phyloP scores from a whole-genome alignment of 2,113 vertebrate genomes.

The Oenanthe melanoleuca region DNA sequence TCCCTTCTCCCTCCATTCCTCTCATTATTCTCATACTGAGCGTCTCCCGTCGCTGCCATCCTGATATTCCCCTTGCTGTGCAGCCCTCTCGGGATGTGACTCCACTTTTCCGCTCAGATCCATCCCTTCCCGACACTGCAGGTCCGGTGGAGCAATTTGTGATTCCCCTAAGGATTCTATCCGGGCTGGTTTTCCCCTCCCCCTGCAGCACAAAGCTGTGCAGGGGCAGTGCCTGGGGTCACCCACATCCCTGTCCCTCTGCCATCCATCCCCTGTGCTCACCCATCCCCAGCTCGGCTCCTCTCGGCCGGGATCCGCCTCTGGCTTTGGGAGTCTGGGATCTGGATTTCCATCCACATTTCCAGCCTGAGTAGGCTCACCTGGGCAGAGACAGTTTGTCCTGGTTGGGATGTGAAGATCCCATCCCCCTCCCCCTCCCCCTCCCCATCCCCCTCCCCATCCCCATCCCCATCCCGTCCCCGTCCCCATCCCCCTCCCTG shows the following conservation, averaged over 20 bases:
- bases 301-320: fast-evolving
- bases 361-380: background rate
- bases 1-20: background rate
- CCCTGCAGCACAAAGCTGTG: background rate
- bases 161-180: background rate
- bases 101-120: background rate
- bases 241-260: background rate
- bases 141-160: background rate
- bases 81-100: background rate
- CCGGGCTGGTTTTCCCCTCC: background rate
- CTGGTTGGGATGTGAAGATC: background rate
- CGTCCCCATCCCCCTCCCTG: too few species aligned
- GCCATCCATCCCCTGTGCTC: background rate
- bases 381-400: background rate
- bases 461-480: too few species aligned
- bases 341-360: background rate
- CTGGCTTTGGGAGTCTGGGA: background rate
- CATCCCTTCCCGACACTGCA: fast-evolving
- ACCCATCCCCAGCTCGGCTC: background rate
- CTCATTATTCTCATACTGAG: background rate
- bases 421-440: background rate
- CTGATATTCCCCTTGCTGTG: background rate
- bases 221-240: background rate
- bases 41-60: background rate
- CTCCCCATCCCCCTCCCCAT: too few species aligned